Evolutionary conservation across 2,797 vertebrate species (phyloP).

Genomic region (Chloroceryle amazona): DNA sequence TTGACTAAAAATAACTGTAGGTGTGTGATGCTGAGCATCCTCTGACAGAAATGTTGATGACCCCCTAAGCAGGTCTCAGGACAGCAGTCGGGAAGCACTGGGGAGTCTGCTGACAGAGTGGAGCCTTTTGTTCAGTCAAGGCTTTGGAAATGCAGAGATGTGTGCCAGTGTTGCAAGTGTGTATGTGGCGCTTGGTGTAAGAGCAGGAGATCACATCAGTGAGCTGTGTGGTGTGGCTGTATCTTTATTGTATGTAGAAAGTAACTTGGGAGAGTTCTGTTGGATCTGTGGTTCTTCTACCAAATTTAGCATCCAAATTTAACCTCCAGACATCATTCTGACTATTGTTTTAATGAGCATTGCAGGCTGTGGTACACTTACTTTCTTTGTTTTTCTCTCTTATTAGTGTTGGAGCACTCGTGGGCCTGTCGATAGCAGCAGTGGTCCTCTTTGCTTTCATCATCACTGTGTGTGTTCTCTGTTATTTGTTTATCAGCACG

Average conservation of each 20-base stretch:
- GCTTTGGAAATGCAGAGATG: background rate
- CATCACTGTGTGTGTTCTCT: conserved; percentile 91
- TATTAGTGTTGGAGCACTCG: conserved; percentile 89
- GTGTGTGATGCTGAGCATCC: background rate
- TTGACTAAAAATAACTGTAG: background rate
- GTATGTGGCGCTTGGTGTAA: accelerated
- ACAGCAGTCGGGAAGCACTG: background rate
- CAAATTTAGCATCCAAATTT: background rate
- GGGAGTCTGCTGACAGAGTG: background rate
- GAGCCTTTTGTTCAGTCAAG: background rate
- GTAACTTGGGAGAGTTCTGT: background rate
- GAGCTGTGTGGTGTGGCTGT: background rate
- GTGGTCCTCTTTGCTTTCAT: conserved; percentile 91
- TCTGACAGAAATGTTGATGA: accelerated
- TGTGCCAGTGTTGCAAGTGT: background rate
- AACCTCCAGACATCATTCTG: background rate
- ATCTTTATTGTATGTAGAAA: background rate
- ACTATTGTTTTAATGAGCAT: background rate
- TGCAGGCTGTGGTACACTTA: background rate
- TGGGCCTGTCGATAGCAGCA: conserved; percentile 91
- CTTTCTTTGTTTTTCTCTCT: conserved; percentile 55
- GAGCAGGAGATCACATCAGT: background rate
- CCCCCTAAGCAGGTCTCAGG: background rate
- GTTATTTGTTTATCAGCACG: conserved; percentile 92
- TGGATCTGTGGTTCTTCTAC: background rate